phyloP scores from a whole-genome alignment of 2,888 invertebrate genomes.

The Melitaea athalia region DNA sequence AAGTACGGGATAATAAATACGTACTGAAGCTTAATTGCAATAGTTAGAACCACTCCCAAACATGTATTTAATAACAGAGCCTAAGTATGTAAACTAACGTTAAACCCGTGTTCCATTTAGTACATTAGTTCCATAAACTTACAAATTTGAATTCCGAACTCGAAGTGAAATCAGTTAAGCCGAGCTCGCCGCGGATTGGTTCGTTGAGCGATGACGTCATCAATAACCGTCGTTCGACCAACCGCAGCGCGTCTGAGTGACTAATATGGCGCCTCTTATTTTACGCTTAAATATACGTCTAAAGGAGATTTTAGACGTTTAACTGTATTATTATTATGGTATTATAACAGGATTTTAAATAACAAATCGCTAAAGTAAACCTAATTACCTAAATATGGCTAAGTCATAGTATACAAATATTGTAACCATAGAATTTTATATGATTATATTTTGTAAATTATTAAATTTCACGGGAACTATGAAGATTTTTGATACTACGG shows the following conservation, averaged over 20 bases:
- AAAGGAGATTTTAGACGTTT: conserved; percentile 1
- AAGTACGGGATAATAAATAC: no score
- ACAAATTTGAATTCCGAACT: conserved; percentile 57
- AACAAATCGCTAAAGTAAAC: background rate
- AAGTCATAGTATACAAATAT: no score
- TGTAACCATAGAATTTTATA: no score
- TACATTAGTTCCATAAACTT: conserved; percentile 32
- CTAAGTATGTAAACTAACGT: background rate
- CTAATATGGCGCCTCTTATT: conserved; percentile 52
- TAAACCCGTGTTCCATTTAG: background rate
- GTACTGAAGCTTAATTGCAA: background rate
- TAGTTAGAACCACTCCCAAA: background rate
- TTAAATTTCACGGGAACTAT: no score
- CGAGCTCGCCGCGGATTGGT: conserved; percentile 64
- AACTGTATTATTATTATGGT: background rate
- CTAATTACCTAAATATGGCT: background rate
- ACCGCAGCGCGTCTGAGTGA: conserved; percentile 56
- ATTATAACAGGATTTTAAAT: background rate
- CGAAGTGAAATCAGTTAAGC: conserved; percentile 72
- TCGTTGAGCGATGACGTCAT: conserved; percentile 75
- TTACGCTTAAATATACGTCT: conserved; percentile 12
- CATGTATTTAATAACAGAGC: background rate
- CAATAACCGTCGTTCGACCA: conserved; percentile 67
- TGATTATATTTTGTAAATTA: no score
- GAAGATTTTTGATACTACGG: no score